phyloP scores from a whole-genome alignment of 2,888 invertebrate genomes.

The Drosophila hamatofila region DNA sequence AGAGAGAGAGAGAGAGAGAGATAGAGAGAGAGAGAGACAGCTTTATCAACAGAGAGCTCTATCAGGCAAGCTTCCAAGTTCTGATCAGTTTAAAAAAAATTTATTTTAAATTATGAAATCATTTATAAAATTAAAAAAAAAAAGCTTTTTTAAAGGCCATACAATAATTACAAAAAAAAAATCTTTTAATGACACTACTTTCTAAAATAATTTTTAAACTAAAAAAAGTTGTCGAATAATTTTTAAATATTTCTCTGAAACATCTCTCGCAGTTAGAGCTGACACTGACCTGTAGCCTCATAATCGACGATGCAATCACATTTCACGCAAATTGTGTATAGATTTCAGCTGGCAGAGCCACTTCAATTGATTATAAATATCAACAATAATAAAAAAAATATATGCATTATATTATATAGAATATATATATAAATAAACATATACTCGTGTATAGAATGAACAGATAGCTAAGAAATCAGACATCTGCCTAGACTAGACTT shows the following conservation, averaged over 20 bases:
- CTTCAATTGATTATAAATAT: slow-evolving; percentile 46
- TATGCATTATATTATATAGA: slow-evolving; percentile 38
- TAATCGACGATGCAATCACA: slow-evolving; percentile 2
- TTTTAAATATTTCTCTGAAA: background rate
- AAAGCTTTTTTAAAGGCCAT: no score
- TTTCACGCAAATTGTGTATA: slow-evolving; percentile 2
- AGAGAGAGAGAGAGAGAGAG: background rate
- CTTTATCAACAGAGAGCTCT: background rate
- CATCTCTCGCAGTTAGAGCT: background rate
- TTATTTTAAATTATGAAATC: no score
- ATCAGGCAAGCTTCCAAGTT: no score
- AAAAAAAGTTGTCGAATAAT: background rate
- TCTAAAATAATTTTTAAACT: background rate
- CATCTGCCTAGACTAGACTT: slow-evolving; percentile 38
- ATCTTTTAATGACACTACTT: no score
- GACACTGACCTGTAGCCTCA: slow-evolving; percentile 2
- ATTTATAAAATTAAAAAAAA: no score
- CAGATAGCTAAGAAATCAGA: slow-evolving; percentile 48
- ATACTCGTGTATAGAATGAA: slow-evolving; percentile 25
- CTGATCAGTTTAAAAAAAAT: no score
- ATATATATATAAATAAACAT: slow-evolving; percentile 22
- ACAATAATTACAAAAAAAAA: no score
- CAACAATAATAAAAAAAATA: slow-evolving; percentile 33
- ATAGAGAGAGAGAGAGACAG: background rate
- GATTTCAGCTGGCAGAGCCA: slow-evolving; percentile 19